Evolutionary conservation across 2,113 vertebrate species (phyloP), one percentile per base, ranked within the genome.

Genomic region (Ochotona curzoniae): DNA sequence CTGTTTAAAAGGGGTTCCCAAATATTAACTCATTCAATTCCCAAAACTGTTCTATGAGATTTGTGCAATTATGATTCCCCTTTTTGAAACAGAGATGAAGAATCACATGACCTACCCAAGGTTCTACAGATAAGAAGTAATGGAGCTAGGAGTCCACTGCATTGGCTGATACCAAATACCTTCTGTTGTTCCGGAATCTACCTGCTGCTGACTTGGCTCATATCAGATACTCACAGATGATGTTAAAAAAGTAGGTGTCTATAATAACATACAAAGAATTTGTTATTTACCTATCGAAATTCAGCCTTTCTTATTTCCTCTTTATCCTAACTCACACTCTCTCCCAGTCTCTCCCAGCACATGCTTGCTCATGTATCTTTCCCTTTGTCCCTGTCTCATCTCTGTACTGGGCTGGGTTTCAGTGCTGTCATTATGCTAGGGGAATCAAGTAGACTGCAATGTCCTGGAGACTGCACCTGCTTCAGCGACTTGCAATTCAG

Each of bases 1-100:
- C 57, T 44, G 38, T 79, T 66, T 54, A 82, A 44, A 83, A 91
- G 76, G 57, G 49, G 78, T 91, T 88, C 74, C 12, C 85, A 94
- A 96, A 95, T 93, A 92, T 78, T 91, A 88, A 90, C 79, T 83
- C 64, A 61, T 47, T 95, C 51, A 90, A 76, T 90, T 90, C 69
- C 74, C 17, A 17, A 63, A 90, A 84, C 44, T 92, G 10, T 47
- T 86, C 30, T 44, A 18, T 38, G 74, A 92, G 85, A 86, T 79
- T 30, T 3, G 18, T 5, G 15, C 64, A 71, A 12, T 54, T 44
- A 8, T 91, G 61, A 61, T 82, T n/a, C 28, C 35, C 54, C 80
- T 74, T 44, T 87, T 81, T 73, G 73, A 91, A 79, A 76, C 47
- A 2, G 35, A 87, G 44, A 20, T 60, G 57, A n/a, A 32, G 64